Conservation (phyloP, 2,797 vertebrate genomes). For the Pristis pectinata region DNA sequence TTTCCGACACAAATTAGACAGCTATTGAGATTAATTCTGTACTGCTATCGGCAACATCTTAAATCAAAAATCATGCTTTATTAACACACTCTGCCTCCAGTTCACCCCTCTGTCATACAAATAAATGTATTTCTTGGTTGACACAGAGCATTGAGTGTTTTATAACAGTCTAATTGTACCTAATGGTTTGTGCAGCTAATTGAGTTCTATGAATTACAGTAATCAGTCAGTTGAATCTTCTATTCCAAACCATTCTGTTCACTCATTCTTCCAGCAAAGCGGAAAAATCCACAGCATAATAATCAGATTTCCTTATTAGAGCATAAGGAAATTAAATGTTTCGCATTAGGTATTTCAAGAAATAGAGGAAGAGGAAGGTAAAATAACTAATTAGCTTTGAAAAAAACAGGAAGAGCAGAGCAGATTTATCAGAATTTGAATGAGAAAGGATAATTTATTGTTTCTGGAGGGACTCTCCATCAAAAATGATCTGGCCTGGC, state of each 20-base stretch:
- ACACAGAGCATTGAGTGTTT: slow-evolving; percentile 88
- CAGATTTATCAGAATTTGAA: slow-evolving; percentile 10
- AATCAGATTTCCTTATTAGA: slow-evolving; percentile 35
- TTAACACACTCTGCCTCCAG: slow-evolving; percentile 57
- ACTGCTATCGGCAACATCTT: slow-evolving; percentile 70
- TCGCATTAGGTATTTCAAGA: slow-evolving; percentile 14
- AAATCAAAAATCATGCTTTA: slow-evolving; percentile 73
- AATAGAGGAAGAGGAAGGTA: slow-evolving; percentile 10
- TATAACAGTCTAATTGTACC: slow-evolving; percentile 99
- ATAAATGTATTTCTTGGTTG: slow-evolving; percentile 75
- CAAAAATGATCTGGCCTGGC: not conserved
- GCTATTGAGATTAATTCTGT: slow-evolving; percentile 77
- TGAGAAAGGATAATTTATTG: not conserved
- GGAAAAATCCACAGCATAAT: slow-evolving; percentile 37
- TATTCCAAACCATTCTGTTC: slow-evolving; percentile 35
- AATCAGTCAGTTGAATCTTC: slow-evolving; percentile 91
- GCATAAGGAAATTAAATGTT: slow-evolving; percentile 24
- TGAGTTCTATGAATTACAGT: slow-evolving; percentile 99
- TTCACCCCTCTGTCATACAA: slow-evolving; percentile 60
- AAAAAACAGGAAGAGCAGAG: slow-evolving; percentile 8
- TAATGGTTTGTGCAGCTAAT: slow-evolving; percentile 99
- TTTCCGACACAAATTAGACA: slow-evolving; percentile 74
- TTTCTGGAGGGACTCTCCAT: not conserved
- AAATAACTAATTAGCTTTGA: slow-evolving; percentile 23
- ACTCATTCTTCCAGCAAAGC: slow-evolving; percentile 35